These are phyloP conservation scores for Nibea coibor DNA, from an alignment of 2,113 vertebrate species.

Conservation along the genomic window DNA sequence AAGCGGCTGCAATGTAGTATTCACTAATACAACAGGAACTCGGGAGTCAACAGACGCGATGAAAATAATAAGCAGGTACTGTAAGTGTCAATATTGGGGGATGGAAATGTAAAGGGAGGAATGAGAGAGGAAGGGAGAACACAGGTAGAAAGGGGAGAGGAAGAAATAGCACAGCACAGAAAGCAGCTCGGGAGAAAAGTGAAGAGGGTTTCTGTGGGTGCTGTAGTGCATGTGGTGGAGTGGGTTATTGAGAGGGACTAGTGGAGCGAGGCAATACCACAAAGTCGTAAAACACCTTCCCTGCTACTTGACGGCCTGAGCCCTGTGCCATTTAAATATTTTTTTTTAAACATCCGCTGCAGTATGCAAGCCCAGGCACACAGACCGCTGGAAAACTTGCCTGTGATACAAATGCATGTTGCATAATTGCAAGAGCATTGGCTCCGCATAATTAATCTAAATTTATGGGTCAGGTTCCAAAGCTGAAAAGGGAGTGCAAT, in stretches of 20 bases:
- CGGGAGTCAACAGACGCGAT: conserved; percentile 47
- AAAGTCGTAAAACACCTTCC: conserved; percentile 71
- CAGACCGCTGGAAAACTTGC: conserved; percentile 15
- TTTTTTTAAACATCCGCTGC: conserved; percentile 65
- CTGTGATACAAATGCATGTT: conserved; percentile 27
- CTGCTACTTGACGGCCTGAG: conserved; percentile 60
- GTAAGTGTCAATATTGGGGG: conserved; percentile 44
- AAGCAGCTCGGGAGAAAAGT: conserved; percentile 27
- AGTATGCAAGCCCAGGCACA: conserved; percentile 33
- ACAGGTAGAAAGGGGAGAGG: background rate
- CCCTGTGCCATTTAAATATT: conserved; percentile 79
- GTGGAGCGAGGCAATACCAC: conserved; percentile 54
- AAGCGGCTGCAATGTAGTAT: conserved; percentile 41
- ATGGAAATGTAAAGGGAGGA: conserved; percentile 39
- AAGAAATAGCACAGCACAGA: background rate
- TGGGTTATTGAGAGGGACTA: conserved; percentile 66
- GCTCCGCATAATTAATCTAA: conserved; percentile 16
- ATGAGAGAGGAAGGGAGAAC: conserved; percentile 11
- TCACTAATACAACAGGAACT: conserved; percentile 59
- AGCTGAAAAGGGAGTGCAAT: background rate
- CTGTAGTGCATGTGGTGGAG: conserved; percentile 37
- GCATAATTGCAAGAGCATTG: background rate
- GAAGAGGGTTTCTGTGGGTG: conserved; percentile 34
- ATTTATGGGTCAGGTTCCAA: conserved; percentile 23
- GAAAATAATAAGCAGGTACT: conserved; percentile 38